These are phyloP conservation scores for Plectus sambesii DNA, from an alignment of 1,140 invertebrate species.

Conservation along the genomic window DNA sequence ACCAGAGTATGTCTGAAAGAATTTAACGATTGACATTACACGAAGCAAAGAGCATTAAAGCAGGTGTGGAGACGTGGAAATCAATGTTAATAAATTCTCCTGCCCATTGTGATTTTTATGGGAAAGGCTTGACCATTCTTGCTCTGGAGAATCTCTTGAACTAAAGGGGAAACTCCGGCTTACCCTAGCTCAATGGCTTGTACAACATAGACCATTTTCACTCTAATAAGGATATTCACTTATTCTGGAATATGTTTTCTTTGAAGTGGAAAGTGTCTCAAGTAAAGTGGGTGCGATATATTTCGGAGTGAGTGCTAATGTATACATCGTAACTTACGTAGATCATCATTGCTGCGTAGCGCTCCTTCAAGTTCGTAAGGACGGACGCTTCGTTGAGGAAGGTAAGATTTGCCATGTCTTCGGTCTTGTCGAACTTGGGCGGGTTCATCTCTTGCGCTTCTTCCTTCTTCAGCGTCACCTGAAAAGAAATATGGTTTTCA, in stretches of 20 bases:
- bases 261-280: no score
- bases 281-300: background rate
- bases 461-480: constrained; percentile 59
- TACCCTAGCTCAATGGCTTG: background rate
- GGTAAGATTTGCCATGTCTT: constrained; percentile 99
- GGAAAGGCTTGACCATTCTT: background rate
- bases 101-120: background rate
- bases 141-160: background rate
- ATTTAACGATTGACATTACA: constrained; percentile 2
- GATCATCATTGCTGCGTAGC: constrained; percentile 58
- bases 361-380: constrained; percentile 95
- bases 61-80: background rate
- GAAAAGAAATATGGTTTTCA: no score
- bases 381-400: constrained; percentile 99
- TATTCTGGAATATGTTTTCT: background rate
- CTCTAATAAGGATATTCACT: constrained; percentile 11
- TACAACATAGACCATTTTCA: background rate
- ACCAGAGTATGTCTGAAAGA: constrained; percentile 86
- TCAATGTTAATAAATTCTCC: background rate
- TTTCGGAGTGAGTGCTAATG: constrained; percentile 7
- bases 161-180: background rate
- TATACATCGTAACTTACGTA: constrained; percentile 30
- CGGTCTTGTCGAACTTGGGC: constrained; percentile 98
- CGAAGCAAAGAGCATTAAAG: background rate
- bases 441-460: constrained; percentile 99